phyloP scores from a whole-genome alignment of 2,888 invertebrate genomes.

The Temnothorax rugatulus region DNA sequence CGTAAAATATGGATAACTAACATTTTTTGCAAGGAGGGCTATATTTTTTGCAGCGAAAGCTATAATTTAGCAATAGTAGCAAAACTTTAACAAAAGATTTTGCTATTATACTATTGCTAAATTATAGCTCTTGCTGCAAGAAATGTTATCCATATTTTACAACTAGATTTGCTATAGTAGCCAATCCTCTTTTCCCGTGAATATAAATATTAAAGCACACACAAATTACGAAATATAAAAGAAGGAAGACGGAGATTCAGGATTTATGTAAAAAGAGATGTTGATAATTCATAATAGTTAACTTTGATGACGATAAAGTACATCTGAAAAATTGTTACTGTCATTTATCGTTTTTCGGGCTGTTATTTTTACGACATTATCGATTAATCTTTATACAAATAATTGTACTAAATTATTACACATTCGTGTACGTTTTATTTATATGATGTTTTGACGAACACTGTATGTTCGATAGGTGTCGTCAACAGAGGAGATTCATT shows the following conservation, averaged over 20 bases:
- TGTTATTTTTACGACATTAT: not conserved
- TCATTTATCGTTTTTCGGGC: not conserved
- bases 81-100: too few relatives aligned
- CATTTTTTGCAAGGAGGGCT: too few relatives aligned
- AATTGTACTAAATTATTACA: not conserved
- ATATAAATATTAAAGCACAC: not conserved
- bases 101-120: too few relatives aligned
- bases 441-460: not conserved
- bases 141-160: too few relatives aligned
- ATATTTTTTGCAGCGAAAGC: too few relatives aligned
- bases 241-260: not conserved
- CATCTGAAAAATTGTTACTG: not conserved
- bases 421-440: not conserved
- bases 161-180: too few relatives aligned
- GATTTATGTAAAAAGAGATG: not conserved
- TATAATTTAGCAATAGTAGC: too few relatives aligned
- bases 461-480: conserved; percentile 89
- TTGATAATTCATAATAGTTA: not conserved
- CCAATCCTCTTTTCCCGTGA: too few relatives aligned
- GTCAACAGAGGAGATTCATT: conserved; percentile 98
- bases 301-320: not conserved
- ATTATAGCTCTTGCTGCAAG: too few relatives aligned
- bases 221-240: not conserved
- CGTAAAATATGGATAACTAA: too few relatives aligned
- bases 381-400: not conserved